A percentile compares a stretch with the other conserved stretches of the same genome.
Evolutionary conservation across 1,140 invertebrate genomes (phyloP).

Genomic region (Trypoxylus dichotomus): DNA sequence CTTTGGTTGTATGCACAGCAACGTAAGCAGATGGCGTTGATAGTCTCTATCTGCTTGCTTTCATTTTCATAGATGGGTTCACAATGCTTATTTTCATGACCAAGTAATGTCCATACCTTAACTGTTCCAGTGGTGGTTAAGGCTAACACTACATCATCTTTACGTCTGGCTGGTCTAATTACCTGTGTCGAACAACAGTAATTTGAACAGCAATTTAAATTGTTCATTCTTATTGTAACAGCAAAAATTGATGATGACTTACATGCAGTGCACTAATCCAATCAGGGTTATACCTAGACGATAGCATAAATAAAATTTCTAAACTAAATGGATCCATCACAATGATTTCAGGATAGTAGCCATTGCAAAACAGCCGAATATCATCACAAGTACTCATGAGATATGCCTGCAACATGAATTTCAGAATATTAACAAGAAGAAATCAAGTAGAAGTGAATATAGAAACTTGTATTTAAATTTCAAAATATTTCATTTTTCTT

Average conservation of each 20-base stretch:
- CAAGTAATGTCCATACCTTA: slow-evolving; percentile 95
- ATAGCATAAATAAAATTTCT: slow-evolving; percentile 89
- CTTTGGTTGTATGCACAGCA: slow-evolving; percentile 95
- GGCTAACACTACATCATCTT: slow-evolving; percentile 95
- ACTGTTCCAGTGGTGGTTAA: slow-evolving; percentile 96
- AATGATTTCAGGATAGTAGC: slow-evolving; percentile 96
- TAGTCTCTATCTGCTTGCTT: slow-evolving; percentile 93
- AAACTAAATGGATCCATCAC: slow-evolving; percentile 96
- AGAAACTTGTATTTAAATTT: too few relatives aligned
- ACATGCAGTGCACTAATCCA: slow-evolving; percentile 98
- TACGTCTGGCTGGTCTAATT: slow-evolving; percentile 82
- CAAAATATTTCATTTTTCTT: too few relatives aligned
- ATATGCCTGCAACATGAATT: slow-evolving; percentile 67
- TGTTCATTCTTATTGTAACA: background rate
- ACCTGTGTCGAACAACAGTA: slow-evolving; percentile 54
- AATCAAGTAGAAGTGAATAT: too few relatives aligned
- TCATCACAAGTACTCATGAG: slow-evolving; percentile 79
- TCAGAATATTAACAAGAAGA: too few relatives aligned
- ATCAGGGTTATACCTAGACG: slow-evolving; percentile 94
- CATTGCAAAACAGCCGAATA: slow-evolving; percentile 87
- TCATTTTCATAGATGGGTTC: slow-evolving; percentile 96
- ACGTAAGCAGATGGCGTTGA: slow-evolving; percentile 90
- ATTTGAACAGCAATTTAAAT: background rate
- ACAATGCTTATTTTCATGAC: slow-evolving; percentile 83
- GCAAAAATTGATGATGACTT: slow-evolving; percentile 39